Evolutionary conservation across 2,113 vertebrate genomes (phyloP), one percentile per base, ranked within the genome.

Genomic region (Entelurus aequoreus): DNA sequence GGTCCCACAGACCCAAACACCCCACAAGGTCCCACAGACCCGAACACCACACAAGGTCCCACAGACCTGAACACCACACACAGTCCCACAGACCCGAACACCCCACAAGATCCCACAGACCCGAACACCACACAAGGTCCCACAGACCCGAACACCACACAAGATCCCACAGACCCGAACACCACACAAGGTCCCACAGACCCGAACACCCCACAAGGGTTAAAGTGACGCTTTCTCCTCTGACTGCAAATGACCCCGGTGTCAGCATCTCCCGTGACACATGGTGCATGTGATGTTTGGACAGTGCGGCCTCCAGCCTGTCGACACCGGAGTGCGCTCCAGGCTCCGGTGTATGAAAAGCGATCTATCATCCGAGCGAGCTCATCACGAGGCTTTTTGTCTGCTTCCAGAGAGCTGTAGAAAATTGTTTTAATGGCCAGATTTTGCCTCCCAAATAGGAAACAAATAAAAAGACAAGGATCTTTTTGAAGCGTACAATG

Each of bases 341-440:
- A 9, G 54, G 36, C 54, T 8, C 54, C 37, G 54, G 54, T 38
- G n/a, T 55, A 19, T 19, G 54, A 78, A 71, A 69, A 54, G 6
- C 74, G 54, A 76, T 82, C 73, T 66, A 71, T 81, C 74, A 80
- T 62, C 65, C n/a, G 51, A 69, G 59, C 51, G 19, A 54, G 65
- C 75, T 82, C 80, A 84, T 86, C 80, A 57, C 63, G 57, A 59
- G 55, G 54, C 60, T 65, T 67, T 79, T 48, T 75, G 72, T 76
- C 70, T 76, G 67, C 37, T 66, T 65, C 58, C 79, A 80, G 72
- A 65, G 61, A 69, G 70, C 73, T 61, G n/a, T 61, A 67, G 42
- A 78, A 54, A 84, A 84, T 78, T 73, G 80, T 72, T 78, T 79
- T 83, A 83, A 86, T 80, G 82, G 80, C 69, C 73, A 72, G 74